Conservation (phyloP, 1,140 invertebrate genomes). For the Lepeophtheirus salmonis region DNA sequence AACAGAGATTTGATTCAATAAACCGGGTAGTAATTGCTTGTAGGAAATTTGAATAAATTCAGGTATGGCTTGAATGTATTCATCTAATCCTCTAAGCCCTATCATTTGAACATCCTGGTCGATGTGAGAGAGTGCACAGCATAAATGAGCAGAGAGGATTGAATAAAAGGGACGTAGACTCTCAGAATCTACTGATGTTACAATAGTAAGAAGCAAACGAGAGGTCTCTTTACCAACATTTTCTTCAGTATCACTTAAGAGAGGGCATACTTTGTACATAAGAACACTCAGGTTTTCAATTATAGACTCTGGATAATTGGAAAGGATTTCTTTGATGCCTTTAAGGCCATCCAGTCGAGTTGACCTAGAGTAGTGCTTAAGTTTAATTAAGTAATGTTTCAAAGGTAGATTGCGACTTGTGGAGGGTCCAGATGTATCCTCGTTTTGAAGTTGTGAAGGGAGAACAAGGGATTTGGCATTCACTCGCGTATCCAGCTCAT, state of each 20-base stretch:
- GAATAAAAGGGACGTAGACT: background rate
- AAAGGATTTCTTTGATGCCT: background rate
- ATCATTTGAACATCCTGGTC: background rate
- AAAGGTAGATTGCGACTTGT: background rate
- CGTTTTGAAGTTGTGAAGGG: background rate
- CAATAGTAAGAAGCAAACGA: background rate
- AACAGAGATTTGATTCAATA: background rate
- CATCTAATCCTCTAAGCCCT: background rate
- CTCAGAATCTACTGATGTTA: background rate
- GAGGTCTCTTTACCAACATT: background rate
- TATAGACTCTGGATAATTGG: background rate
- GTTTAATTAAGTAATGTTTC: background rate
- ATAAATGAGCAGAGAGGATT: background rate
- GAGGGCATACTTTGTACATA: background rate
- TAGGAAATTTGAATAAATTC: background rate
- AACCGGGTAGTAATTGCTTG: background rate
- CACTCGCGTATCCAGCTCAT: background rate
- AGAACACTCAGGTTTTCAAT: background rate
- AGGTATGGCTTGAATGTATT: background rate
- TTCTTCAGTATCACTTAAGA: background rate
- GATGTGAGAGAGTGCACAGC: background rate
- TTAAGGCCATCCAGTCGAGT: background rate
- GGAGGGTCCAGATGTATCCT: background rate
- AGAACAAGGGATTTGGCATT: background rate
- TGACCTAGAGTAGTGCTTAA: background rate